Base-by-base conservation (phyloP, 2,113 vertebrate species). In the Nothocercus julius region DNA sequence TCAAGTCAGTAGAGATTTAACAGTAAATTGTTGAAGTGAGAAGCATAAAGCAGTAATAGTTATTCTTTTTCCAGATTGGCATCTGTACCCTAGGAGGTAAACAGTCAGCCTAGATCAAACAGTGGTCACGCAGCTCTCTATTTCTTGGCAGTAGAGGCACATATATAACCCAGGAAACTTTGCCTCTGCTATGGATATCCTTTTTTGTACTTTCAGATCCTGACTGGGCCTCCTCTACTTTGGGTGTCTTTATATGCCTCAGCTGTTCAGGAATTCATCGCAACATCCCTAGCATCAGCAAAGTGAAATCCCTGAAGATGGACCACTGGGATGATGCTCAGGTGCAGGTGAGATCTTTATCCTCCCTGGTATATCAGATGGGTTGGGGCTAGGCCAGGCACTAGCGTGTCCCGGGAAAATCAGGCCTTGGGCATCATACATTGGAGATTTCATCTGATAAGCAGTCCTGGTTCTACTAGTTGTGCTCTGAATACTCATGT, bases 171-270 rank as follows among this genome's bases (percentile, higher is more conserved):
- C 56, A 58, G 56, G 45, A n/a, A 22, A 73, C 59, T 58, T 82
- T 42, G 20, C 34, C 18, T 7, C 28, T 63, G 85, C 38, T 44
- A 45, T n/a, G 68, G 42, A 77, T 36, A 80, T 66, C 79, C 20
- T 38, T 67, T 69, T 84, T 89, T 77, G 45, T 87, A 81, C 56
- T 36, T 87, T 66, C 94, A 99, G 98, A 97, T 87, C 98, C 98
- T 11, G 97, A 98, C 59, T 99, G 98, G 98, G 98, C 98, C 9
- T 99, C 98, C 10, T 98, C 97, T 90, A 98, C 98, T n/a, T 96
- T 99, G 92, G 98, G 98, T 59, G 97, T 98, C 91, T 98, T 99
- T 87, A 95, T 99, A 96, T 99, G 98, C 91, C 97, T 98, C 53
- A 98, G 95, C 91, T 99, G 98, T 93, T 98, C 98, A 11, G 98